A percentile compares a stretch with the other conserved stretches of the same genome.
Evolutionary conservation across 2,797 vertebrate genomes (phyloP).

Genomic region (Gymnocypris eckloni): DNA sequence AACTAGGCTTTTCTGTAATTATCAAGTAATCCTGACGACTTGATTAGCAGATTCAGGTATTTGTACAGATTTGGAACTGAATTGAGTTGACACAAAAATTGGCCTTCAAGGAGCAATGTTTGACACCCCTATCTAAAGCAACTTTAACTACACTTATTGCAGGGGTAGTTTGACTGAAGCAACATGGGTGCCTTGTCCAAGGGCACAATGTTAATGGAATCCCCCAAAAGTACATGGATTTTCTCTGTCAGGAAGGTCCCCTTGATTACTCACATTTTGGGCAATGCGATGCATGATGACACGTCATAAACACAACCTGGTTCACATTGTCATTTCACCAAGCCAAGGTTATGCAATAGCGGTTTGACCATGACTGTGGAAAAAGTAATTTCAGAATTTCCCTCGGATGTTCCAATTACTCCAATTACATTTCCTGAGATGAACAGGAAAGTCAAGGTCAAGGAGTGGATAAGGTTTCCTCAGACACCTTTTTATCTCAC

Average conservation of each 20-base stretch:
- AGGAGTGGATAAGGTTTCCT: background rate
- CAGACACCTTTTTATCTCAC: background rate
- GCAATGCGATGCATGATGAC: background rate
- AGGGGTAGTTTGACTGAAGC: background rate
- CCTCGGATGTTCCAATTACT: background rate
- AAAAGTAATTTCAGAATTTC: conserved; percentile 26
- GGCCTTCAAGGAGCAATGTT: background rate
- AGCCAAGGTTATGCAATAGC: conserved; percentile 27
- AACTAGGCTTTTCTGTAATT: background rate
- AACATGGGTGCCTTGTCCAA: background rate
- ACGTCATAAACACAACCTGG: background rate
- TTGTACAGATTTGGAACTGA: background rate
- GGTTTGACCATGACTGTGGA: conserved; percentile 16
- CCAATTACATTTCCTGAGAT: background rate
- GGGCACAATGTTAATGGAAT: too few species aligned
- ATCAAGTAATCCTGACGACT: background rate
- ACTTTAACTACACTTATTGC: background rate
- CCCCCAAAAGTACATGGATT: background rate
- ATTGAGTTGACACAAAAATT: background rate
- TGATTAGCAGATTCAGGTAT: background rate
- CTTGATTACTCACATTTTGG: background rate
- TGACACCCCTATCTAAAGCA: background rate
- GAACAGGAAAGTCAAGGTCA: conserved; percentile 38
- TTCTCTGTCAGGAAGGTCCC: background rate
- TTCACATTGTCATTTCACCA: background rate